A percentile compares a stretch with the other conserved stretches of the same genome.
Evolutionary conservation across 1,140 invertebrate species (phyloP).

Genomic region (Argopecten irradians): DNA sequence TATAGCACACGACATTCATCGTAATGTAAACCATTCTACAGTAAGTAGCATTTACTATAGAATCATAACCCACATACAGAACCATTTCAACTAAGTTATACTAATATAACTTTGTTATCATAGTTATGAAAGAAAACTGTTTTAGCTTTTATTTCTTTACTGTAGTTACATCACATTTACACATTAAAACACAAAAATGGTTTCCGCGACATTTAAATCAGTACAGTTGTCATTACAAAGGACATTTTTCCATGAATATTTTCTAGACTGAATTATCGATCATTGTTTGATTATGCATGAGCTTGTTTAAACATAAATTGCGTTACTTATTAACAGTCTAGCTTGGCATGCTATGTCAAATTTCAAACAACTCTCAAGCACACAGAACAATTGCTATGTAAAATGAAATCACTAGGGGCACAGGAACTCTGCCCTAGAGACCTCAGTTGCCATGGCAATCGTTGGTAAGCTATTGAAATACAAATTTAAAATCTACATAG

Average conservation of each 20-base stretch:
- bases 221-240: background rate
- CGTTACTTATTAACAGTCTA: background rate
- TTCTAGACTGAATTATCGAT: background rate
- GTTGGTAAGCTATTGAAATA: constrained; percentile 3
- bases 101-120: too few relatives aligned
- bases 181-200: background rate
- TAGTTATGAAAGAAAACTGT: too few relatives aligned
- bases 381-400: background rate
- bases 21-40: background rate
- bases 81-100: too few relatives aligned
- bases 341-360: constrained; percentile 13
- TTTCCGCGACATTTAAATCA: background rate
- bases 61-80: too few relatives aligned
- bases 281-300: background rate
- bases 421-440: background rate
- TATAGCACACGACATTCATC: background rate
- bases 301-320: constrained; percentile 17
- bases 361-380: background rate
- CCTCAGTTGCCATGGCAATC: constrained; percentile 14
- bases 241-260: constrained; percentile 23
- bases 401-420: background rate
- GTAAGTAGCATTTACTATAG: too few relatives aligned
- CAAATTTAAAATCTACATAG: constrained; percentile 23
- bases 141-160: too few relatives aligned
- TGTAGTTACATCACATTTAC: background rate